Base-by-base conservation (phyloP, 1,140 invertebrate species). In the Procambarus clarkii region DNA sequence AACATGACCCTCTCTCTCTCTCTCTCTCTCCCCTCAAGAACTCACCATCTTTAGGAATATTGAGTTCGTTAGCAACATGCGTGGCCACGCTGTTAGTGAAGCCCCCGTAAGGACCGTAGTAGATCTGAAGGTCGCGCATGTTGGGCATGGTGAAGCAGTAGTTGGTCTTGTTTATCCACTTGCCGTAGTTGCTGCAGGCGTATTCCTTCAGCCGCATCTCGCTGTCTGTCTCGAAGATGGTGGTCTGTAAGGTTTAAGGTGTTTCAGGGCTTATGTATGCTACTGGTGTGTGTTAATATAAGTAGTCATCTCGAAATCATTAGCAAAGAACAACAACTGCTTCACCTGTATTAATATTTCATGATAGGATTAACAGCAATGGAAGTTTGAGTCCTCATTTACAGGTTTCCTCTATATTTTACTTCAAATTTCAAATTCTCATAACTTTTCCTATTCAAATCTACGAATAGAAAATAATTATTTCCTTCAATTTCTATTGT, bases 101-200 rank as follows among this genome's bases (percentile, higher is more conserved):
- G 2, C 8, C 24, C n/a, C 48, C 71, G 5, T 46, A 45, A n/a
- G 88, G 88, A 2, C 81, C 88, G 34, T 90, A 90, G 69, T 76
- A 90, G n/a, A 88, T 34, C 54, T 79, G 48, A 15, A 81, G 78
- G 13, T 54, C 44, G 0, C 18, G 8, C 34, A 21, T 54, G 7
- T 15, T 50, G 9, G n/a, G 46, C 5, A 24, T 21, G 2, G 24
- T 44, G 11, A 54, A 0, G 11, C 48, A 76, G 11, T 24, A 24
- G 9, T 50, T 48, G 45, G 9, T n/a, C 13, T 3, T 2, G 1
- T 44, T 11, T 0, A 54, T 0, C 46, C 88, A 58, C 5, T 15
- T 45, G 4, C 76, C 78, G 58, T 81, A 81, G 5, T 81, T 80
- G 3, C 2, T 18, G 7, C 76, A 88, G 18, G 71, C 60, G 86